Conservation (phyloP, 2,113 vertebrate genomes). For the Lycocorax pyrrhopterus region DNA sequence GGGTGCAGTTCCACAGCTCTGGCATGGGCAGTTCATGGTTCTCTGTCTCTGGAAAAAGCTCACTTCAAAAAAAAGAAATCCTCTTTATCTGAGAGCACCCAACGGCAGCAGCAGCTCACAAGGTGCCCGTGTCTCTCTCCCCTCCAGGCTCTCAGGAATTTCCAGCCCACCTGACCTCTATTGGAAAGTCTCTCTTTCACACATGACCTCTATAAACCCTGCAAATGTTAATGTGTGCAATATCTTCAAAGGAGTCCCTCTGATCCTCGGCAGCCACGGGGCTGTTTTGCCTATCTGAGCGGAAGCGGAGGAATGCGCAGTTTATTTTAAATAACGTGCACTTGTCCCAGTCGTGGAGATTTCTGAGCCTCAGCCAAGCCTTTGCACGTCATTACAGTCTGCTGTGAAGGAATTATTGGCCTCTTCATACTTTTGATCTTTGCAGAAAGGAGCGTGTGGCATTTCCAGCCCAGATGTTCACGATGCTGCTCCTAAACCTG, state of each 20-base stretch:
- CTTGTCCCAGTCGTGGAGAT: background rate
- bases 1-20: background rate
- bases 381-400: background rate
- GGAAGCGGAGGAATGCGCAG: constrained; percentile 58
- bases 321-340: constrained; percentile 25
- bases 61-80: background rate
- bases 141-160: background rate
- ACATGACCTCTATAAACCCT: background rate
- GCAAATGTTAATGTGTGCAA: background rate
- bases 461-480: constrained; percentile 14
- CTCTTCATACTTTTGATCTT: constrained; percentile 39
- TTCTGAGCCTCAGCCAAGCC: background rate
- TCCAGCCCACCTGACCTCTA: constrained; percentile 1
- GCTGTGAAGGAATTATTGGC: background rate
- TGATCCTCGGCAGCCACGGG: background rate
- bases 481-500: rapidly evolving
- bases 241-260: background rate
- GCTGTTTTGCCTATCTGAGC: constrained; percentile 11
- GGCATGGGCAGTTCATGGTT: background rate
- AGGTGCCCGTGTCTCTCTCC: rapidly evolving
- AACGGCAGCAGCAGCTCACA: background rate
- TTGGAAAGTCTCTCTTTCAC: background rate
- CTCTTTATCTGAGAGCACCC: background rate
- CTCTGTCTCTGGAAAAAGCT: background rate
- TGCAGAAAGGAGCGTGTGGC: background rate